A percentile compares a stretch with the other conserved stretches of the same genome.
These are phyloP conservation scores for Incurvaria masculella DNA, from an alignment of 2,888 invertebrate species.

Conservation along the genomic window DNA sequence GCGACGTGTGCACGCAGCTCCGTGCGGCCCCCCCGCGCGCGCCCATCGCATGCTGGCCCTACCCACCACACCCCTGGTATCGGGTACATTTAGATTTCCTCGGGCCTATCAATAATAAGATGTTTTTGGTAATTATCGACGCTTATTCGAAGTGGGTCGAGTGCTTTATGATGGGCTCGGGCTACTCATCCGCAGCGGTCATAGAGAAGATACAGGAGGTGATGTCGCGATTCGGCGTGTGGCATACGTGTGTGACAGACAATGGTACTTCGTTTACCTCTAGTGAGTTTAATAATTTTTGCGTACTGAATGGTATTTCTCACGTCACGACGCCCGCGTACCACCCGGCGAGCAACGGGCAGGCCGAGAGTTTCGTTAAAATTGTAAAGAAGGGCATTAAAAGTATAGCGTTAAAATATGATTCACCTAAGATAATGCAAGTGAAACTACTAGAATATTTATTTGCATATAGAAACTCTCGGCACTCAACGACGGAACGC, in stretches of 20 bases:
- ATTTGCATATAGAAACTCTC: conserved; percentile 13
- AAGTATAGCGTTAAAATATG: conserved; percentile 6
- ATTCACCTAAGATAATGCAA: conserved; percentile 1
- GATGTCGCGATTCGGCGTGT: conserved; percentile 13
- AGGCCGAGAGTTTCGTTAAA: conserved; percentile 15
- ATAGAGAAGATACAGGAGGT: conserved; percentile 13
- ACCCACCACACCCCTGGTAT: conserved; percentile 11
- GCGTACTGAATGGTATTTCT: conserved; percentile 14
- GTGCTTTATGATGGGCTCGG: conserved; percentile 13
- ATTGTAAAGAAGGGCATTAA: conserved; percentile 16
- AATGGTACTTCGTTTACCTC: conserved; percentile 16
- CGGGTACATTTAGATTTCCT: conserved; percentile 18
- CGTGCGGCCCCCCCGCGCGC: conserved; percentile 11
- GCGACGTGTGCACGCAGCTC: conserved; percentile 3
- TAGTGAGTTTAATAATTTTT: conserved; percentile 13
- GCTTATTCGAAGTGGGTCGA: conserved; percentile 19
- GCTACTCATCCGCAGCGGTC: conserved; percentile 6
- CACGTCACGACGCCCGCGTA: conserved; percentile 14
- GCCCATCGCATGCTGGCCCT: conserved; percentile 11
- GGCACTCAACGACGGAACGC: conserved; percentile 9
- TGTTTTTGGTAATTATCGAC: conserved; percentile 16
- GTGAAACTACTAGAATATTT: conserved; percentile 11
- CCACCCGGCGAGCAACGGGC: conserved; percentile 14
- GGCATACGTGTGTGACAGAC: conserved; percentile 15
- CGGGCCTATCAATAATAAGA: conserved; percentile 13